Percentiles rank a stretch among this genome's conserved stretches.
These are phyloP conservation scores for Sitta carolinensis DNA, from an alignment of 2,797 vertebrate genomes.

Conservation along the genomic window DNA sequence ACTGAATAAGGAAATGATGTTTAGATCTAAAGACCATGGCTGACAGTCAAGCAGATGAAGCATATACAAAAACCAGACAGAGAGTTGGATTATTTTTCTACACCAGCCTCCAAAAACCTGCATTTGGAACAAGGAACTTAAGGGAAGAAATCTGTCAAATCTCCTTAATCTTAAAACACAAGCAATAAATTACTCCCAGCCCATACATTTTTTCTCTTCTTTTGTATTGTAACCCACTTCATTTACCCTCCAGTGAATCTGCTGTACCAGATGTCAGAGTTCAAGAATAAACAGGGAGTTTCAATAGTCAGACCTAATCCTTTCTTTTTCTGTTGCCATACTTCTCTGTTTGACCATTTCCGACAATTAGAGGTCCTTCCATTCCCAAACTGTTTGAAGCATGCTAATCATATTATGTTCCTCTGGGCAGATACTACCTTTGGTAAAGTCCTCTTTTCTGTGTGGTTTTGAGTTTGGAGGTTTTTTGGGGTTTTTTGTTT, in stretches of 20 bases:
- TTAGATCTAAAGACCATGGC: neutral
- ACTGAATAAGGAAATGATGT: neutral
- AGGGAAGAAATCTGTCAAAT: neutral
- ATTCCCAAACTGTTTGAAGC: neutral
- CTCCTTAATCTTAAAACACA: neutral
- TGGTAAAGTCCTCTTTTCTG: neutral
- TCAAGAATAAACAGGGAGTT: neutral
- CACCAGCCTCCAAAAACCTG: neutral
- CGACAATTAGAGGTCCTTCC: neutral
- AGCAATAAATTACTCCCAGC: slow-evolving; percentile 42
- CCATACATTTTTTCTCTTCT: neutral
- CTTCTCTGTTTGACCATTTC: neutral
- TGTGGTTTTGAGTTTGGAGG: neutral
- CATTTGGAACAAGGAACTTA: neutral
- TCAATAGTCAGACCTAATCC: neutral
- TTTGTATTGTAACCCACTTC: neutral
- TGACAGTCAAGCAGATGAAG: neutral
- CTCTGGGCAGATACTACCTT: neutral
- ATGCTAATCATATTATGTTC: neutral
- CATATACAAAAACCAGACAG: neutral
- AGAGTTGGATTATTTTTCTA: neutral
- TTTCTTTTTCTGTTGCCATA: neutral
- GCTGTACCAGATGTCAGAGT: neutral
- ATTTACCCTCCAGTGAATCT: slow-evolving; percentile 9
- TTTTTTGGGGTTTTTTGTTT: neutral